Evolutionary conservation across 64 coral and sea anemone genomes (phyloP).

Genomic region (Montipora capricornis): DNA sequence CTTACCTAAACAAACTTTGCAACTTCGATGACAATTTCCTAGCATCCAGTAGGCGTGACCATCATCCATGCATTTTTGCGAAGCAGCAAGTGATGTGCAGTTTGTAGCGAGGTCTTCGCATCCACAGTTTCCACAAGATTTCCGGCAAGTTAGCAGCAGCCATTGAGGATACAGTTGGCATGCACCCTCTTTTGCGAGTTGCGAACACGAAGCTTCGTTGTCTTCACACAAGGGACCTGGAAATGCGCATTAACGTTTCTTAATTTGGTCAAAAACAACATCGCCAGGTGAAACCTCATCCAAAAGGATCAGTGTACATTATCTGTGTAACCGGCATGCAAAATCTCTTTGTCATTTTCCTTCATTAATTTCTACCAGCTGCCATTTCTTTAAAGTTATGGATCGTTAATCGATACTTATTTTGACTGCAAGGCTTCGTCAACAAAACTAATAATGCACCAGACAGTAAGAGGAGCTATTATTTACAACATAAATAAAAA

Average conservation of each 20-base stretch:
- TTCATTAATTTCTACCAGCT: no score
- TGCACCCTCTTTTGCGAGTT: not conserved
- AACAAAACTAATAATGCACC: no score
- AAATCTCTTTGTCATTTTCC: no score
- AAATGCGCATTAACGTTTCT: not conserved
- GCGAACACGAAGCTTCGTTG: slow-evolving; percentile 10
- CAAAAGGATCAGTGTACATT: no score
- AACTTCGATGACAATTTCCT: slow-evolving; percentile 55
- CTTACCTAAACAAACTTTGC: slow-evolving; percentile 71
- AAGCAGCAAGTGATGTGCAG: slow-evolving; percentile 37
- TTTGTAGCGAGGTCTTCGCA: slow-evolving; percentile 63
- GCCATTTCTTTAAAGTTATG: no score
- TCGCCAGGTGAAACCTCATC: no score
- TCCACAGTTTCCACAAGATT: slow-evolving; percentile 66
- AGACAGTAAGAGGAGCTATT: no score
- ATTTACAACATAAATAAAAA: no score
- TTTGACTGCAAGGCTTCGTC: no score
- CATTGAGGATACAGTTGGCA: not conserved
- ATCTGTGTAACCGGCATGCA: no score
- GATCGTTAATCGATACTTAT: no score
- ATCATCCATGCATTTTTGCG: slow-evolving; percentile 32
- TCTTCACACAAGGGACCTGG: not conserved
- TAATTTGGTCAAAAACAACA: no score
- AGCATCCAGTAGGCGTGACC: slow-evolving; percentile 65
- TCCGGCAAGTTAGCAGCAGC: slow-evolving; percentile 33